Evolutionary conservation across 1,140 invertebrate species (phyloP).

Genomic region (Drosophila novamexicana): DNA sequence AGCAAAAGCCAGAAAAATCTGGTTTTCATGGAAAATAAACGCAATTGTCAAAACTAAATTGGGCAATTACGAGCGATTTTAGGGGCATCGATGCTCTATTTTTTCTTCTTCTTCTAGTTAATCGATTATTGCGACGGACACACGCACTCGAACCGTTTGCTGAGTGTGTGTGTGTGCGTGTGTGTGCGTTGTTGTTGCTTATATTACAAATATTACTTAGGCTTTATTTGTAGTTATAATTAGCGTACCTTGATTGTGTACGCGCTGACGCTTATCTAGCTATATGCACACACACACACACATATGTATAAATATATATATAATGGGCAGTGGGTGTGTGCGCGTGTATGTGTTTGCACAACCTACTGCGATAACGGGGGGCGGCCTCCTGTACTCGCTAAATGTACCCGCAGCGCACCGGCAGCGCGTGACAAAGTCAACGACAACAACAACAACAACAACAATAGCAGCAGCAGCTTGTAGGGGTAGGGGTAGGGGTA

Average conservation of each 20-base stretch:
- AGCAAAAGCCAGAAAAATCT: background rate
- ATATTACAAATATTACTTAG: slow-evolving; percentile 39
- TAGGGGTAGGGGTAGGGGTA: background rate
- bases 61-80: background rate
- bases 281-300: slow-evolving; percentile 25
- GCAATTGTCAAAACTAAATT: slow-evolving; percentile 1
- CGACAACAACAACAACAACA: slow-evolving; percentile 16
- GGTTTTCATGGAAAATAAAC: background rate
- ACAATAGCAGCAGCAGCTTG: background rate
- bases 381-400: slow-evolving; percentile 35
- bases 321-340: slow-evolving; percentile 13
- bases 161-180: slow-evolving; percentile 28
- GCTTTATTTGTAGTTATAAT: slow-evolving; percentile 60
- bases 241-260: slow-evolving; percentile 61
- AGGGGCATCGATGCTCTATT: background rate
- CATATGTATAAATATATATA: slow-evolving; percentile 27
- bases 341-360: slow-evolving; percentile 58
- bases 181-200: slow-evolving; percentile 36
- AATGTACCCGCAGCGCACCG: slow-evolving; percentile 49
- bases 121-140: slow-evolving; percentile 32
- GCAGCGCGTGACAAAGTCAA: slow-evolving; percentile 58
- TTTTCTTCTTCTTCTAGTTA: background rate
- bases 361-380: slow-evolving; percentile 63
- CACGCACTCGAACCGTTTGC: slow-evolving; percentile 34
- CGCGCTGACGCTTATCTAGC: slow-evolving; percentile 55